Conservation (phyloP, 2,888 invertebrate genomes). For the Rotaria magnacalcarata region DNA sequence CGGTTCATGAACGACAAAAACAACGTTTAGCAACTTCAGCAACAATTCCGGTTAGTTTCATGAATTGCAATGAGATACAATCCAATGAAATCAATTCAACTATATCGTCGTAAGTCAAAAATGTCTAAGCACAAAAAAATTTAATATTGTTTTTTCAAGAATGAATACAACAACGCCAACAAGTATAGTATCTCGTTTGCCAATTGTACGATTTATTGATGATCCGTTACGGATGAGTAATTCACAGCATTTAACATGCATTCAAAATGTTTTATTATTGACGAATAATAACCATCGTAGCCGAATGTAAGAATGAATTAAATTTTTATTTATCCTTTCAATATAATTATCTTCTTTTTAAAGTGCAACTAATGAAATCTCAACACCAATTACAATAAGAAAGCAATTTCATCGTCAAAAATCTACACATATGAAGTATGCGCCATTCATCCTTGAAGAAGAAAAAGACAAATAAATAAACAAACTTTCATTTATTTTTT, state of each 20-base stretch:
- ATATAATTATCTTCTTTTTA: not conserved
- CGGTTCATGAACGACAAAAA: not conserved
- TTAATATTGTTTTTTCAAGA: not conserved
- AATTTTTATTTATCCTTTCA: not conserved
- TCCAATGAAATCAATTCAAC: not conserved
- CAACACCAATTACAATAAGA: not conserved
- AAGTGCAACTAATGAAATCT: not conserved
- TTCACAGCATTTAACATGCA: not conserved
- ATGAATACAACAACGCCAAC: not conserved
- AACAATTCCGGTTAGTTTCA: not conserved
- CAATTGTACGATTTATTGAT: not conserved
- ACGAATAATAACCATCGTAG: not conserved
- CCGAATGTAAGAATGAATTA: not conserved
- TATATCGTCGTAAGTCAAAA: not conserved
- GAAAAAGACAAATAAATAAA: not conserved
- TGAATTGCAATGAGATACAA: too few species aligned
- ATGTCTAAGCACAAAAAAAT: too few species aligned
- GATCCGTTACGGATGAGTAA: not conserved
- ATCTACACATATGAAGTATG: not conserved
- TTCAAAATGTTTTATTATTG: not conserved
- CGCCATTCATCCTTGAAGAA: too few species aligned
- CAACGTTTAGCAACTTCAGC: not conserved
- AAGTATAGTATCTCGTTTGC: not conserved
- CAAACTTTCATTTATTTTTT: not conserved
- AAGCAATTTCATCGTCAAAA: not conserved